Base-by-base conservation (phyloP, 1,140 invertebrate species). In the Homarus americanus region DNA sequence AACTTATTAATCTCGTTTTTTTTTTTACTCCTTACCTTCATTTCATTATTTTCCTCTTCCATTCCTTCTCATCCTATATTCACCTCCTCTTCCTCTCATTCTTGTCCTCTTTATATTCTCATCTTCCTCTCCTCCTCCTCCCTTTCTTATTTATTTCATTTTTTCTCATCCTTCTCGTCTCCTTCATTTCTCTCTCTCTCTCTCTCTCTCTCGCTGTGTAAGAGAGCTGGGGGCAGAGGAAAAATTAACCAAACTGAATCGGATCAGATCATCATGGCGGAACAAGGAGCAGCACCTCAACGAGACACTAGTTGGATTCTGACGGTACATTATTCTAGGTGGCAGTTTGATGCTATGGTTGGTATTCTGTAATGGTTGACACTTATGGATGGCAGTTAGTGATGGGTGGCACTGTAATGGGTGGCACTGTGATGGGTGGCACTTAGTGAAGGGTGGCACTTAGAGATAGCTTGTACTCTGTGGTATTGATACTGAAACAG, bases 71-170 rank as follows among this genome's bases (percentile, higher is more conserved):
- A 32, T 9, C 69, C n/a, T n/a, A n/a, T n/a, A n/a, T n/a, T n/a
- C n/a, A n/a, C n/a, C n/a, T n/a, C 69, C 41, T 79, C 36, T 49
- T 41, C 20, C 76, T 79, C 78, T n/a, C 41, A 12, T 24, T 82
- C 28, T 24, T 28, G 17, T 17, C 49, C 41, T 10, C 78, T n/a
- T n/a, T 20, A n/a, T 38, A 12, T 79, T 53, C 38, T 79, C 24
- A 5, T 7, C 38, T 12, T 79, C n/a, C 38, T 32, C 38, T 79
- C 2, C 34, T 20, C 41, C 24, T 58, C 53, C 53, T 58, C 10
- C 3, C 1, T 49, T 20, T 58, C 53, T n/a, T n/a, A n/a, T n/a
- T n/a, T n/a, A n/a, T n/a, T n/a, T n/a, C n/a, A n/a, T n/a, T n/a
- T n/a, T n/a, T n/a, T 58, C 53, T 20, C 53, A 20, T 58, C 10